Base-by-base conservation (phyloP, 2,113 vertebrate species). In the Oryzias woworae region DNA sequence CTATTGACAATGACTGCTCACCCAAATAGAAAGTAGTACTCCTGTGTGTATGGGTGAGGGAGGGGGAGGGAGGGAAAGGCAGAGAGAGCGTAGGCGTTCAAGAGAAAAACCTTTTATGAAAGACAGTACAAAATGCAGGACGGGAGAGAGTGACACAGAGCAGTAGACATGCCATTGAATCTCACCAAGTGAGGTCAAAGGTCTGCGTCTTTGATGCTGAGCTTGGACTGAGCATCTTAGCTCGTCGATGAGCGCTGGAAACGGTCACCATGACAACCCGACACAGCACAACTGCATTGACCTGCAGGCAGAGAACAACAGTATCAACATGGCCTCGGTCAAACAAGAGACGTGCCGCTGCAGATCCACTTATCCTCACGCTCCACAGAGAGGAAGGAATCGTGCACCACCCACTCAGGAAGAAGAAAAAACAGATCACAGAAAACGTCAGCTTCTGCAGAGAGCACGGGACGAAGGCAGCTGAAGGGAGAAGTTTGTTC, bases 211-310 rank as follows among this genome's bases (percentile, higher is more conserved):
- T 92, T 71, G 94, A 86, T 63, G 90, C 90, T 14, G 91, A 93
- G 80, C 90, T 94, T 42, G 94, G 94, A 0, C 90, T 95, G 86
- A 95, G 91, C 96, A 95, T 95, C 85, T 90, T 92, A 0, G 94
- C 85, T 0, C 88, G 92, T 24, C 91, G 89, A 17, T 87, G 90
- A 26, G 94, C 92, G 0, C 95, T 97, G 86, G 95, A 92, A 66
- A 96, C 86, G 0, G 95, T 96, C 75, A 98, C 94, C 90, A 90
- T 88, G 81, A 97, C 93, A 82, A 98, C 94, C 0, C 90, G 89
- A 63, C 92, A 91, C 59, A 98, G 90, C 77, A 98, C 95, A 0
- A 94, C 92, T 4, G 92, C 82, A 45, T 96, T 98, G 80, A 95
- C 94, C 96, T 98, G 84, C 50, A 83, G 53, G 61, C 63, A 72